Base-by-base conservation (phyloP, 1,140 invertebrate genomes). In the Heterodera carotae region DNA sequence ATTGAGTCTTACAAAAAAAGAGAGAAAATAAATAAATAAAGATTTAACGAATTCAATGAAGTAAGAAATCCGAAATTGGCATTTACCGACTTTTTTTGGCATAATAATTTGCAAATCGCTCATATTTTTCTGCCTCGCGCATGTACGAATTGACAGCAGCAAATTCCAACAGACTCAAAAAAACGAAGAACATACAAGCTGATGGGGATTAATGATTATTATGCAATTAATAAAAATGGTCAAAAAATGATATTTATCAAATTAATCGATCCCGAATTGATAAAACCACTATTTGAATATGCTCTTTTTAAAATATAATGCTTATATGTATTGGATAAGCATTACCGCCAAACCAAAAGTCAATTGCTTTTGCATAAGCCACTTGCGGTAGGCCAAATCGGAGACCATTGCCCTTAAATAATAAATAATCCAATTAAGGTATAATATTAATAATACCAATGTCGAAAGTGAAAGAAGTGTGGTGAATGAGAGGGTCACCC, bases 131-230 rank as follows among this genome's bases (percentile, higher is more conserved):
- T 27, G 85, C 76, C 59, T 83, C 78, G 39, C 85, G 48, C 85
- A 86, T 87, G 76, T 87, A 87, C 67, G 79, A 82, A 66, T 86
- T 86, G 29, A 86, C 83, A 53, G 82, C 75, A 25, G 85, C 85
- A 73, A 82, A 86, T 75, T 86, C 85, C 69, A 87, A 76, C 22
- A 86, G 82, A 69, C 76, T 84, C 36, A 84, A 70, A 60, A 86
- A 86, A 8, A 86, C 84, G 70, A 87, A 86, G n/a, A 86, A 66
- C 69, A 78, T 78, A 48, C 77, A 78, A 48, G 56, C 77, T 78
- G 43, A 79, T 33, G 22, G n/a, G 59, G 5, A 25, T n/a, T n/a
- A 6, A 36, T 39, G 25, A 75, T 77, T 78, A 29, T 72, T 8
- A 33, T 22, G 4, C 25, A 59, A 8, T 29, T 75, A 53, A 75